Evolutionary conservation across 2,888 invertebrate genomes (phyloP).

Genomic region (Lasioglossum lativentre): DNA sequence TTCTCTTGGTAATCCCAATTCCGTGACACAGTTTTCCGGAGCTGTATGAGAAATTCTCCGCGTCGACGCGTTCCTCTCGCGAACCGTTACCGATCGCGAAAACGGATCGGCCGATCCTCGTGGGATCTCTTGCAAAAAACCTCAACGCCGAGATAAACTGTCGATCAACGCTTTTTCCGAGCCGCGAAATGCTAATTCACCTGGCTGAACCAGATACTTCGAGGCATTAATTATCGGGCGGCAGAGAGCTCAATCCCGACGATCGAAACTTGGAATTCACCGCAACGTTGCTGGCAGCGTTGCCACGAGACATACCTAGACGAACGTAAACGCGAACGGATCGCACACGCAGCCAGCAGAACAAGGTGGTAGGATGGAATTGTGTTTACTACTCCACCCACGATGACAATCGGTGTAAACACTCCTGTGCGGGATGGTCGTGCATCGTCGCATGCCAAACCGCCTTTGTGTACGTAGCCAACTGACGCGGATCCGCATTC

Average conservation of each 20-base stretch:
- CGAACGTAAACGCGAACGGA: slow-evolving; percentile 9
- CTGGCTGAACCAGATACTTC: neutral
- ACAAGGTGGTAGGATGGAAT: slow-evolving; percentile 66
- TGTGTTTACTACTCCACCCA: slow-evolving; percentile 77
- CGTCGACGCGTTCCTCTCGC: too few relatives aligned
- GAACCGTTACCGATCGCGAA: neutral
- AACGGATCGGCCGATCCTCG: neutral
- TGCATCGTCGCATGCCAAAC: slow-evolving; percentile 74
- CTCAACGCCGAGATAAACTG: neutral
- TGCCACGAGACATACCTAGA: slow-evolving; percentile 30
- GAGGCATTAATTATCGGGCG: slow-evolving; percentile 43
- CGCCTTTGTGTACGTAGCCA: slow-evolving; percentile 63
- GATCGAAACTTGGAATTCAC: slow-evolving; percentile 36
- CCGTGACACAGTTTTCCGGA: neutral
- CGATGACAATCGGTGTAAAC: slow-evolving; percentile 77
- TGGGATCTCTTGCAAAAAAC: neutral
- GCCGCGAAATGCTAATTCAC: slow-evolving; percentile 3
- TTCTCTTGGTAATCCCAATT: slow-evolving; percentile 45
- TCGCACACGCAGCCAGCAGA: slow-evolving; percentile 37
- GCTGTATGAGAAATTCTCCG: neutral
- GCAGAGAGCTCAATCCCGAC: slow-evolving; percentile 32
- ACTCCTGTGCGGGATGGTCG: slow-evolving; percentile 75
- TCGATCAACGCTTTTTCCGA: neutral
- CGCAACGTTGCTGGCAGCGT: slow-evolving; percentile 47
- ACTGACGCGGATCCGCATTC: slow-evolving; percentile 53